phyloP scores from a whole-genome alignment of 2,888 invertebrate species.

The Synergus laeviventris region DNA sequence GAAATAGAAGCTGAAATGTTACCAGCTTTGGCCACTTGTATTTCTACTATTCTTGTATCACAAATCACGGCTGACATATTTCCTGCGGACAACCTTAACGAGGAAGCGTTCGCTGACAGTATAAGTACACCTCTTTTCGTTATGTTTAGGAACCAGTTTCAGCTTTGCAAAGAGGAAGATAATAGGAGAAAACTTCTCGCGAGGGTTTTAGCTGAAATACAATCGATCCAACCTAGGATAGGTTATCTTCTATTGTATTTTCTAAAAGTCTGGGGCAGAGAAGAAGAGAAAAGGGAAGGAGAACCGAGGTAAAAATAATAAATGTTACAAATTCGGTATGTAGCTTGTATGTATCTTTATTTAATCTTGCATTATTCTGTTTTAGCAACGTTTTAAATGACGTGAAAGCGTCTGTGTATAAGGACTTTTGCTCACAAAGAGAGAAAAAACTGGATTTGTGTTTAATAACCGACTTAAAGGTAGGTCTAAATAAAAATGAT shows the following conservation, averaged over 20 bases:
- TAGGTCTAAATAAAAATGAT: conserved; percentile 61
- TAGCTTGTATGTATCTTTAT: conserved; percentile 14
- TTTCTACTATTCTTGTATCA: conserved; percentile 79
- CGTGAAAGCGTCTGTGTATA: conserved; percentile 91
- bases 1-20: conserved; percentile 81
- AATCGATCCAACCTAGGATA: conserved; percentile 82
- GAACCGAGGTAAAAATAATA: conserved; percentile 67
- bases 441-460: conserved; percentile 86
- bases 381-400: conserved; percentile 77
- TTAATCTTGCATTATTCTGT: conserved; percentile 46
- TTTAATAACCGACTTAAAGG: conserved; percentile 89
- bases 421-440: conserved; percentile 89
- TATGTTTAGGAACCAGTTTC: conserved; percentile 89
- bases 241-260: conserved; percentile 94
- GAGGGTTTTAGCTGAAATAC: conserved; percentile 86
- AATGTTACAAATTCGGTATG: not conserved
- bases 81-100: conserved; percentile 79
- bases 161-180: conserved; percentile 83
- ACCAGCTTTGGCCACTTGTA: conserved; percentile 78
- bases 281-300: conserved; percentile 77
- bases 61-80: conserved; percentile 78
- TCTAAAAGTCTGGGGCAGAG: conserved; percentile 85
- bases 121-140: conserved; percentile 91
- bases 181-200: conserved; percentile 87
- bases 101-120: conserved; percentile 83